Evolutionary conservation across 2,888 invertebrate species (phyloP), one percentile per base, ranked within the genome.

Genomic region (Sinohyriopsis cumingii): DNA sequence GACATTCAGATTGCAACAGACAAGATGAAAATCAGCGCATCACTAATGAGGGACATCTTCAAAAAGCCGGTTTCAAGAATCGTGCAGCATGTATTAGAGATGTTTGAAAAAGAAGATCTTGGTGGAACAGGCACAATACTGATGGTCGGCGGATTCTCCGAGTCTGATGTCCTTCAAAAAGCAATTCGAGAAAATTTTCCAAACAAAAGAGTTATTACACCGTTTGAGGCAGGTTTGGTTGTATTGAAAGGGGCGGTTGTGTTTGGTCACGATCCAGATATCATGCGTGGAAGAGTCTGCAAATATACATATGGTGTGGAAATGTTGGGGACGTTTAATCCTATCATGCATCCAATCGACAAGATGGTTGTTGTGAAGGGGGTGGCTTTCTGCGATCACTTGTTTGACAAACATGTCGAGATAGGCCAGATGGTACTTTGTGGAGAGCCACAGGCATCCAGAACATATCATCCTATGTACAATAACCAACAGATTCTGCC

Each of bases 301-400:
- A 63, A 55, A 63, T 63, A 54, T 24, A 63, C 63, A 18, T 63
- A 63, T 1, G 63, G 63, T 63, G 63, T 63, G 4, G 25, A 55
- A 20, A 54, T 18, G 3, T 19, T 63, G 54, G 22, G 22, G 5
- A 55, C 24, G 6, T 63, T 63, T 55, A 55, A 45, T 22, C 53
- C 18, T 19, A 6, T 22, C 2, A 1, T 54, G 55, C 63, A 63
- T 53, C 63, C 63, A 18, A 22, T 54, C 1, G 53, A n/a, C 55
- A 63, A 63, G 55, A 63, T 54, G n/a, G 54, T 63, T 54, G 54
- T 22, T 20, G 54, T 24, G 25, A 55, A 53, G 5, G 63, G 63
- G 22, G 5, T 22, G n/a, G 15, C 54, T 45, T 19, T 15, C 1
- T 45, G 45, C 45, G 25, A 54, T 24, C 24, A 54, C 22, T 53